Percentiles rank a stretch among this genome's conserved stretches.
phyloP scores from a whole-genome alignment of 2,113 vertebrate species.

The Gnathonemus longibarbis region DNA sequence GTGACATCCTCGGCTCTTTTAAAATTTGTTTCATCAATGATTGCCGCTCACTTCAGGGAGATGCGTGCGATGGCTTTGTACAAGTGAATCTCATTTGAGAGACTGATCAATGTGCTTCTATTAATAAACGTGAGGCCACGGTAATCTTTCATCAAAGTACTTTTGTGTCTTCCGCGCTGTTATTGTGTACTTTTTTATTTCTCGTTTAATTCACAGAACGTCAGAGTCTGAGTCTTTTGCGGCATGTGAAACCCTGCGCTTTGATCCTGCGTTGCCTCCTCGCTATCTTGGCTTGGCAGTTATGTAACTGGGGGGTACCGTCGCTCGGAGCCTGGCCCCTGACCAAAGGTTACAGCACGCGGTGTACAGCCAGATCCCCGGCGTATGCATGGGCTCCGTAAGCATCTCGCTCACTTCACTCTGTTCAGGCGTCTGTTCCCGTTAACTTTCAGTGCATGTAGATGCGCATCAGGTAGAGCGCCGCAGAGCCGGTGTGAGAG shows the following conservation, averaged over 20 bases:
- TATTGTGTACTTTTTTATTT: slow-evolving; percentile 28
- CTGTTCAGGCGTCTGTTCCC: not conserved
- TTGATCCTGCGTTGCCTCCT: not conserved
- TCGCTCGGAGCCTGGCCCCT: not conserved
- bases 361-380: not conserved
- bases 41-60: not conserved
- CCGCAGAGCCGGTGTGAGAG: slow-evolving; percentile 33
- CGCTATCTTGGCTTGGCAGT: slow-evolving; percentile 2
- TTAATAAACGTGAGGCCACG: slow-evolving; percentile 42
- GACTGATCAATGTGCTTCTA: not conserved
- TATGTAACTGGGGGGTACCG: not conserved
- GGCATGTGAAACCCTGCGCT: not conserved
- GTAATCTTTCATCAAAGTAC: slow-evolving; percentile 56
- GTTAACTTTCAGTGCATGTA: not conserved
- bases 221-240: not conserved
- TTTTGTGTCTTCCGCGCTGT: slow-evolving; percentile 36
- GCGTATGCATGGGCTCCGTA: not conserved
- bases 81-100: not conserved
- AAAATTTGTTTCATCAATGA: slow-evolving; percentile 9
- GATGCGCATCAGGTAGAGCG: slow-evolving; percentile 35
- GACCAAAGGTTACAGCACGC: not conserved
- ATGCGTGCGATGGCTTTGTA: not conserved
- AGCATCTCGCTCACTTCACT: not conserved
- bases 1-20: slow-evolving; percentile 28
- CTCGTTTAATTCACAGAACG: not conserved